A percentile compares a stretch with the other conserved stretches of the same genome.
phyloP scores from a whole-genome alignment of 1,140 invertebrate genomes.

The Sminthurinus signatus region DNA sequence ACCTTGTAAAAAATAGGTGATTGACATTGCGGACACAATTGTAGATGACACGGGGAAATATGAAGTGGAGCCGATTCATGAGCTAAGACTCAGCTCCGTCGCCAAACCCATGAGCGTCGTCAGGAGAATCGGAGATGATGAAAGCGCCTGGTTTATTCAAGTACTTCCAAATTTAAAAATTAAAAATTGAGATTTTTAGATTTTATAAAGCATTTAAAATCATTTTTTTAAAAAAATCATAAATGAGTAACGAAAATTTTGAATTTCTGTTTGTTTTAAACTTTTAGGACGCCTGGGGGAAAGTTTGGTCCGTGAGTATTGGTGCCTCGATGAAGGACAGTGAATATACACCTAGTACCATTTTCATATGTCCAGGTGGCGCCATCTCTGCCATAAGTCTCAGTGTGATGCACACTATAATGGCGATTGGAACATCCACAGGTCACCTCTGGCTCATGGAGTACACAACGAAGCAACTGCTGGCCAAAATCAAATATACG shows the following conservation, averaged over 20 bases:
- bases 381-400: constrained; percentile 59
- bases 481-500: constrained; percentile 57
- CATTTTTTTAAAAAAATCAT: neutral
- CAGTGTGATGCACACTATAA: constrained; percentile 58
- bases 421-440: constrained; percentile 62
- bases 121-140: constrained; percentile 38
- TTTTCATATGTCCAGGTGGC: constrained; percentile 68
- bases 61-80: constrained; percentile 75
- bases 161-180: constrained; percentile 46
- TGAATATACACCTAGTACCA: constrained; percentile 51
- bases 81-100: constrained; percentile 53
- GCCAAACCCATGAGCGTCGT: constrained; percentile 40
- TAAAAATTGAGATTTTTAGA: neutral
- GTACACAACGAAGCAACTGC: constrained; percentile 53
- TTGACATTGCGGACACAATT: constrained; percentile 66
- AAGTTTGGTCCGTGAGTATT: constrained; percentile 25
- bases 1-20: too few relatives aligned
- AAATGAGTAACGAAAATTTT: neutral
- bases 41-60: constrained; percentile 68
- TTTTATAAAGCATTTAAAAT: neutral
- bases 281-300: constrained; percentile 20
- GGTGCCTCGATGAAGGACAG: constrained; percentile 12
- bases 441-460: constrained; percentile 66
- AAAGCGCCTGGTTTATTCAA: constrained; percentile 63
- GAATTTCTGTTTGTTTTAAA: neutral